Evolutionary conservation across 2,113 vertebrate species (phyloP), one percentile per base, ranked within the genome.

Genomic region (Catharus fuscescens): DNA sequence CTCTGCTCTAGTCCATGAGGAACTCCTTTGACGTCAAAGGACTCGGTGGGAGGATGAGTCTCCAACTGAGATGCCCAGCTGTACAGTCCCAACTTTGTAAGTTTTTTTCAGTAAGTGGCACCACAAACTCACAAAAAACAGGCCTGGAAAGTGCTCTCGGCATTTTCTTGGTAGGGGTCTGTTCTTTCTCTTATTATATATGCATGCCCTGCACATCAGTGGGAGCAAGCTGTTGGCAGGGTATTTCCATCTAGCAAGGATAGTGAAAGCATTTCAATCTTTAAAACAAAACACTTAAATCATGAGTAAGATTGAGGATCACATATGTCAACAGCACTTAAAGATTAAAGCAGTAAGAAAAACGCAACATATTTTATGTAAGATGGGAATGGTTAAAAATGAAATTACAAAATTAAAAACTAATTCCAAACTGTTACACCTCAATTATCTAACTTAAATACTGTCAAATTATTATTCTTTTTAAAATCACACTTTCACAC

Each of bases 361-460:
- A 77, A 80, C 2, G 15, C 8, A 92, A 81, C 62, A 24, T 64
- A 87, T 61, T 94, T 93, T 74, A 88, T 40, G 64, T 10, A 12
- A 82, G 54, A 44, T 79, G 72, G 17, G 84, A 87, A 14, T 5
- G 8, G 76, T 79, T 89, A 73, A 86, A 93, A 72, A 87, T 19
- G 2, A 82, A 85, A 95, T 87, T 32, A 48, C 1, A 3, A 38
- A 67, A 67, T 38, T 57, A 38, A 48, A 67, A 67, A 57, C 6
- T 5, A 57, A 56, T 67, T 67, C 78, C 72, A 95, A 95, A 96
- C 60, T 82, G 94, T 97, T 95, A 92, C 83, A 95, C 45, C 76
- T 45, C 92, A 97, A 97, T 97, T 96, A 97, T 93, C 86, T 94
- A 96, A 96, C 71, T 96, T 95, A 96, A 97, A 96, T 94, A 91